These are phyloP conservation scores for Chaenodraco wilsoni DNA, from an alignment of 2,797 vertebrate genomes.

Conservation along the genomic window DNA sequence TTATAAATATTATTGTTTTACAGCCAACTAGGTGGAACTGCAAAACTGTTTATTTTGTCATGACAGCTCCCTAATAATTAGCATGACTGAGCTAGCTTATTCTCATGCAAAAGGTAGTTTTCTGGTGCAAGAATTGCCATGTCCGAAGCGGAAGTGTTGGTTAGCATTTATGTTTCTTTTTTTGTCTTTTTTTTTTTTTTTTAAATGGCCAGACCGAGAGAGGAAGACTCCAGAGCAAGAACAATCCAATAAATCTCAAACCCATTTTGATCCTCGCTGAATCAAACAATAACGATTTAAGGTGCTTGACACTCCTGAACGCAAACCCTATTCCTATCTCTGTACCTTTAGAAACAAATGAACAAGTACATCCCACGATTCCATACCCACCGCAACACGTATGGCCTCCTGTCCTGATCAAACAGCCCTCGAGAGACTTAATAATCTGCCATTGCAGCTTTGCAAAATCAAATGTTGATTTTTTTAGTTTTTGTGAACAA, in stretches of 20 bases:
- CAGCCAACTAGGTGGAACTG: conserved; percentile 68
- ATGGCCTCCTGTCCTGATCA: conserved; percentile 46
- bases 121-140: conserved; percentile 69
- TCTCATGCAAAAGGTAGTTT: conserved; percentile 78
- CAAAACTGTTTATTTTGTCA: conserved; percentile 53
- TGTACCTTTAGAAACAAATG: conserved; percentile 68
- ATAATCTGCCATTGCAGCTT: conserved; percentile 44
- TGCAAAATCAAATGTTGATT: conserved; percentile 50
- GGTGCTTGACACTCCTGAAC: conserved; percentile 78
- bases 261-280: conserved; percentile 56
- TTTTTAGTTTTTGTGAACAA: conserved; percentile 44
- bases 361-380: conserved; percentile 58
- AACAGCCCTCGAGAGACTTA: conserved; percentile 43
- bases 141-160: conserved; percentile 72
- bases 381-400: conserved; percentile 26
- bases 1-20: conserved; percentile 68
- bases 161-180: conserved; percentile 43
- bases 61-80: conserved; percentile 67
- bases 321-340: conserved; percentile 46
- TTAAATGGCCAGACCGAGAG: conserved; percentile 57
- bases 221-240: conserved; percentile 74
- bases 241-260: conserved; percentile 64
- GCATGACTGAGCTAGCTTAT: conserved; percentile 69
- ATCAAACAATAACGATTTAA: conserved; percentile 69
- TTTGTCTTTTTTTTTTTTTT: not conserved